phyloP scores from a whole-genome alignment of 1,140 invertebrate species.

The Drosophila lacteicornis region DNA sequence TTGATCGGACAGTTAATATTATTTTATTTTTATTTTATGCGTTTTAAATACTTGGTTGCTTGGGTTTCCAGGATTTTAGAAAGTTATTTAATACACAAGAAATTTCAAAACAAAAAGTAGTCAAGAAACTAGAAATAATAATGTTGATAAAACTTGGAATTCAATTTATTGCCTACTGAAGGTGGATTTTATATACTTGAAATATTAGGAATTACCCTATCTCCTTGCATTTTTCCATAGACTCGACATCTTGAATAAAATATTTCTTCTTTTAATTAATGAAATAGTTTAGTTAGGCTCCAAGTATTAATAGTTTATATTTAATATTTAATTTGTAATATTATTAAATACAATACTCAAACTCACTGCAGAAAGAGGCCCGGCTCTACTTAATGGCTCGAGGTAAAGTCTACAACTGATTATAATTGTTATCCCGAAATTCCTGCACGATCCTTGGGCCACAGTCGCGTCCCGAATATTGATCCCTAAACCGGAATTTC shows the following conservation, averaged over 20 bases:
- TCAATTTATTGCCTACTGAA: neutral
- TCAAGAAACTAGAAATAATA: neutral
- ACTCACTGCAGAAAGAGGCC: neutral
- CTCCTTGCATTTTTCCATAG: neutral
- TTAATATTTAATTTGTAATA: neutral
- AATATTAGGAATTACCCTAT: no score
- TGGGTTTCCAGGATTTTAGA: no score
- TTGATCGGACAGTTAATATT: neutral
- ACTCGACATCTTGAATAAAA: no score
- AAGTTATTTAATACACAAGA: neutral
- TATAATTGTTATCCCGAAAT: neutral
- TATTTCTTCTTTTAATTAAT: no score
- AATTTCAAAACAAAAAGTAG: neutral
- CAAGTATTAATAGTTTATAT: neutral
- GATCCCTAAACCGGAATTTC: neutral
- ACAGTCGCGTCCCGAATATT: slow-evolving; percentile 63
- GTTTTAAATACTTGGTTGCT: no score
- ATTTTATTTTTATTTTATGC: no score
- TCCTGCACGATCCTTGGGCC: neutral
- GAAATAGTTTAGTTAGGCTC: no score
- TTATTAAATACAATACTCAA: neutral
- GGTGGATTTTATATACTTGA: no score
- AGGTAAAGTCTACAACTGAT: slow-evolving; percentile 51
- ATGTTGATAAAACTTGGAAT: neutral
- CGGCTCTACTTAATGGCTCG: slow-evolving; percentile 11